Conservation (phyloP, 2,113 vertebrate genomes). For the Phrynosoma blainvillii region DNA sequence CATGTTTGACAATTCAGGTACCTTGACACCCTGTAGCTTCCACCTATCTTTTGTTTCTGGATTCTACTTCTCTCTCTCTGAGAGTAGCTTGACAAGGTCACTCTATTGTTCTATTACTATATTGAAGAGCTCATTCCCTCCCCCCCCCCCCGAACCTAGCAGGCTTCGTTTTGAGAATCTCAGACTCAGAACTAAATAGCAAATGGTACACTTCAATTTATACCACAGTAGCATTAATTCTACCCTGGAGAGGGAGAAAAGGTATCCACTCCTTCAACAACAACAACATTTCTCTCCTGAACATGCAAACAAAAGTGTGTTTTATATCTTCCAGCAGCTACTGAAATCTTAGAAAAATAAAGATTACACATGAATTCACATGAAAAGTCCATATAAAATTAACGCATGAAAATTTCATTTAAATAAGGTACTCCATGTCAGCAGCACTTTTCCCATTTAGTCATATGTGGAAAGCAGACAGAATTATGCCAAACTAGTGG, state of each 20-base stretch:
- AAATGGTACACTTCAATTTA: background rate
- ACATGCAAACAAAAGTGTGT: background rate
- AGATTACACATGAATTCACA: background rate
- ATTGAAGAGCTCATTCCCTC: background rate
- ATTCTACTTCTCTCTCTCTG: background rate
- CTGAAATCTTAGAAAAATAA: background rate
- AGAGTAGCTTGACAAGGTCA: background rate
- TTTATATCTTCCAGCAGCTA: background rate
- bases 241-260: background rate
- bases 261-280: background rate
- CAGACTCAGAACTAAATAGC: background rate
- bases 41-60: background rate
- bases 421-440: background rate
- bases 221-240: accelerated
- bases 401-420: background rate
- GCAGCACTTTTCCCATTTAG: background rate
- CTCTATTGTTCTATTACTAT: background rate
- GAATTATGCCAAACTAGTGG: too few species aligned
- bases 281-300: background rate
- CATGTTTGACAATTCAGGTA: background rate
- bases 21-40: background rate
- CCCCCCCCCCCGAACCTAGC: background rate
- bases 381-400: background rate
- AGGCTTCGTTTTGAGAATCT: background rate
- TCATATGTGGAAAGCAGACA: too few species aligned